Conservation (phyloP, 2,888 invertebrate species). For the Girardia tigrina region DNA sequence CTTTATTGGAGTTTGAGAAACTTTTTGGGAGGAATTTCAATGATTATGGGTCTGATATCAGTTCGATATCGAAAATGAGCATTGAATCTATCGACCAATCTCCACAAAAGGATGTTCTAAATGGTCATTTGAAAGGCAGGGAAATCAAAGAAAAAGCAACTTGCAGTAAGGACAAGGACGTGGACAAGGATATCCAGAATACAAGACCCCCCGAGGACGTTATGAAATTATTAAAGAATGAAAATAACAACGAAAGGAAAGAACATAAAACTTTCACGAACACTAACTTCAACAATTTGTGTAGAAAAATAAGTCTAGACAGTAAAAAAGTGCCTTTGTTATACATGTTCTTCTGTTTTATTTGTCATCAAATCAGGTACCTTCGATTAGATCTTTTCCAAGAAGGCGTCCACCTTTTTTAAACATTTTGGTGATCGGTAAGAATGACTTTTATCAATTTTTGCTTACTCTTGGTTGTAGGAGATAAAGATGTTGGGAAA, state of each 20-base stretch:
- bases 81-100: neutral
- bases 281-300: neutral
- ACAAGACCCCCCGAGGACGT: too few relatives aligned
- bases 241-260: neutral
- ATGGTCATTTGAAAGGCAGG: neutral
- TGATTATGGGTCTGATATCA: slow-evolving; percentile 8
- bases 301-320: neutral
- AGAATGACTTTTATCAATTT: neutral
- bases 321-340: slow-evolving; percentile 16
- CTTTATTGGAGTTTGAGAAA: neutral
- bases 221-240: too few relatives aligned
- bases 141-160: neutral
- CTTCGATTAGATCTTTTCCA: neutral
- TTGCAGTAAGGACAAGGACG: neutral
- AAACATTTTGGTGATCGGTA: neutral
- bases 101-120: neutral
- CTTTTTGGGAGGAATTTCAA: neutral
- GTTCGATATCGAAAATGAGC: neutral
- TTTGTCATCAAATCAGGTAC: neutral
- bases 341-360: too few relatives aligned
- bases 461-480: neutral
- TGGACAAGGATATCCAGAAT: neutral
- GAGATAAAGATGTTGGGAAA: neutral
- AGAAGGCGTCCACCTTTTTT: neutral
- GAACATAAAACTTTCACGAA: neutral